Evolutionary conservation across 2,888 invertebrate species (phyloP).

Genomic region (Lysandra coridon): DNA sequence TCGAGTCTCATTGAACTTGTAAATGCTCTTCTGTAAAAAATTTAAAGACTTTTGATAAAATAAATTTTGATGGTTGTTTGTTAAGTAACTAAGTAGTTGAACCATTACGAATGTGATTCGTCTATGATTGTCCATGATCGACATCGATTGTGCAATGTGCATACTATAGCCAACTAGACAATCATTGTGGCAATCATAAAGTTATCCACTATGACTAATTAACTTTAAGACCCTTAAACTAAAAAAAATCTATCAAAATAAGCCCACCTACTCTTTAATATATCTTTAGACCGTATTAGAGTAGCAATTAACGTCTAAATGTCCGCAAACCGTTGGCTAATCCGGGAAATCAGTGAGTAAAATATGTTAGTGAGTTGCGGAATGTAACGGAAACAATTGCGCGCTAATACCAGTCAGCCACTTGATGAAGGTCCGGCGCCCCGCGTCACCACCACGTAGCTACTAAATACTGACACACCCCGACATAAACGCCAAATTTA

Average conservation of each 20-base stretch:
- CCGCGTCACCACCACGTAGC: conserved; percentile 49
- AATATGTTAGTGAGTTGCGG: conserved; percentile 67
- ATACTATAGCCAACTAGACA: too few species aligned
- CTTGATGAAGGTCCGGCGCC: conserved; percentile 72
- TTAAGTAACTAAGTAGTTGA: neutral
- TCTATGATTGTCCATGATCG: too few species aligned
- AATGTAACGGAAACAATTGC: conserved; percentile 75
- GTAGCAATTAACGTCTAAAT: conserved; percentile 28
- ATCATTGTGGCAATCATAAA: neutral
- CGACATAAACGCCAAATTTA: conserved; percentile 37
- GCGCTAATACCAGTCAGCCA: conserved; percentile 78
- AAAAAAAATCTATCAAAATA: neutral
- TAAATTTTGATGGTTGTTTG: neutral
- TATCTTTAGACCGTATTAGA: neutral
- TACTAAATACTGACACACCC: conserved; percentile 41
- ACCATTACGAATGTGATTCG: too few species aligned
- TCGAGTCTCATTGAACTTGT: neutral
- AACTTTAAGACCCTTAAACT: neutral
- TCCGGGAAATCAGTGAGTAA: conserved; percentile 72
- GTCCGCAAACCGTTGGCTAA: conserved; percentile 49
- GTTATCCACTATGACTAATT: too few species aligned
- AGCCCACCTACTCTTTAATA: neutral
- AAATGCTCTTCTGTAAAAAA: neutral
- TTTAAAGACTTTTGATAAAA: neutral
- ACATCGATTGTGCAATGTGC: too few species aligned